These are phyloP conservation scores for Lycaena phlaeas DNA, from an alignment of 2,888 invertebrate species.

Conservation along the genomic window DNA sequence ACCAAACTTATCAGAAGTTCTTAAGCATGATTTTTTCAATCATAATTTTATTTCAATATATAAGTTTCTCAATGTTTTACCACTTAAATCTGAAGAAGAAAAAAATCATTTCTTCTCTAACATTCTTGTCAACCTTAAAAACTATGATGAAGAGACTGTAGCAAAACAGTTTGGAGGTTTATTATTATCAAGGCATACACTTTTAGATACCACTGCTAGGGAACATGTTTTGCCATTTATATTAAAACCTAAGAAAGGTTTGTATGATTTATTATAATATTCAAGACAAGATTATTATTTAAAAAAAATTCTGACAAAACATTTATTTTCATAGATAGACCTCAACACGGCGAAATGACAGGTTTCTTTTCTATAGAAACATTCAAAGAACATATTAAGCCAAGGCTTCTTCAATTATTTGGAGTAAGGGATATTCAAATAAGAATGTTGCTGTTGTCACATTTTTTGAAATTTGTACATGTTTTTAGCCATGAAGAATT, in stretches of 20 bases:
- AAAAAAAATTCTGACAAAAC: background rate
- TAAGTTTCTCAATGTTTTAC: constrained; percentile 86
- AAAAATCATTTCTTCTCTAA: constrained; percentile 84
- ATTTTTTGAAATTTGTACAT: constrained; percentile 83
- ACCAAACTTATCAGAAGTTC: constrained; percentile 77
- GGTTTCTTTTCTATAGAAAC: constrained; percentile 79
- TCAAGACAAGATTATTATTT: constrained; percentile 20
- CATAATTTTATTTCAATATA: constrained; percentile 89
- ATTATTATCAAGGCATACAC: constrained; percentile 86
- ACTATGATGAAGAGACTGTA: constrained; percentile 85
- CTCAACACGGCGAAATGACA: constrained; percentile 50
- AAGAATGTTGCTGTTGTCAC: constrained; percentile 81
- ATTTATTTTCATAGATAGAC: constrained; percentile 40
- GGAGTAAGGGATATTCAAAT: constrained; percentile 87
- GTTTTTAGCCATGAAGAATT: constrained; percentile 84
- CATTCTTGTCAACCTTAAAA: constrained; percentile 77
- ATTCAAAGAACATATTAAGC: constrained; percentile 83
- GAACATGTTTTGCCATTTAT: constrained; percentile 79
- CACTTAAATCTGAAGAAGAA: constrained; percentile 83
- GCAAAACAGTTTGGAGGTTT: constrained; percentile 85
- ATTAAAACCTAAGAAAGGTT: constrained; percentile 80
- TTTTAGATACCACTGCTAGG: constrained; percentile 87
- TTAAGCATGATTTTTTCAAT: constrained; percentile 84
- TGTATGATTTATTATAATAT: background rate
- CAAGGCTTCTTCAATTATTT: constrained; percentile 84